These are phyloP conservation scores for Sebastiscus tertius DNA, from an alignment of 2,797 vertebrate species.

Conservation along the genomic window DNA sequence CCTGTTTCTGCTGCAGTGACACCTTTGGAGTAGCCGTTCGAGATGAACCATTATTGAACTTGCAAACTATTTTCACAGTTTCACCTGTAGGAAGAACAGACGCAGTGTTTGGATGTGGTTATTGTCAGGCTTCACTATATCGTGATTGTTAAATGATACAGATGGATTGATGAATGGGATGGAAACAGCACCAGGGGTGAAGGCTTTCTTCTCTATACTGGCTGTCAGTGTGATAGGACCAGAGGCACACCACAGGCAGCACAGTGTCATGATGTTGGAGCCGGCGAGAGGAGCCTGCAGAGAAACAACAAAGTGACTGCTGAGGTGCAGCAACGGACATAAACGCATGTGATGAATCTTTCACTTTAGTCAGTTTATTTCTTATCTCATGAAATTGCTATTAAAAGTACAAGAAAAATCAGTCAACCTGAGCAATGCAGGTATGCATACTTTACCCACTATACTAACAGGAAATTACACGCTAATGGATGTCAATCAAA, in stretches of 20 bases:
- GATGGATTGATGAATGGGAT: neutral
- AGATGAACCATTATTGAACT: conserved; percentile 61
- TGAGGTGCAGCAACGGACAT: neutral
- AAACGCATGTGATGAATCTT: neutral
- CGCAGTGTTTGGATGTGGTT: neutral
- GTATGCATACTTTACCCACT: neutral
- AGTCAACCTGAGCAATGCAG: neutral
- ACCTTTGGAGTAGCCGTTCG: conserved; percentile 35
- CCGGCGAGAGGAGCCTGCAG: conserved; percentile 62
- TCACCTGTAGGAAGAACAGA: conserved; percentile 54
- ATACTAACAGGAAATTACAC: neutral
- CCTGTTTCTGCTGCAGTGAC: conserved; percentile 57
- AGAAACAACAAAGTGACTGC: neutral
- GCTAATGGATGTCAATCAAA: neutral
- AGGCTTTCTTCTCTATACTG: conserved; percentile 56
- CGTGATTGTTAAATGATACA: neutral
- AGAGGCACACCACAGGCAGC: conserved; percentile 61
- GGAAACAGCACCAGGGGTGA: conserved; percentile 47
- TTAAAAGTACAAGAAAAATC: neutral
- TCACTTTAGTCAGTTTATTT: neutral
- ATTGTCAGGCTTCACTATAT: neutral
- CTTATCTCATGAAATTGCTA: neutral
- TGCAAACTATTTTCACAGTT: conserved; percentile 50
- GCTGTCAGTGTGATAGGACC: conserved; percentile 49
- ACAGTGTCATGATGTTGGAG: conserved; percentile 40